Percentiles rank a stretch among this genome's conserved stretches.
Conservation (phyloP, 37 sponge, comb jelly and placozoan species). For the Cladorhizidae sp. region DNA sequence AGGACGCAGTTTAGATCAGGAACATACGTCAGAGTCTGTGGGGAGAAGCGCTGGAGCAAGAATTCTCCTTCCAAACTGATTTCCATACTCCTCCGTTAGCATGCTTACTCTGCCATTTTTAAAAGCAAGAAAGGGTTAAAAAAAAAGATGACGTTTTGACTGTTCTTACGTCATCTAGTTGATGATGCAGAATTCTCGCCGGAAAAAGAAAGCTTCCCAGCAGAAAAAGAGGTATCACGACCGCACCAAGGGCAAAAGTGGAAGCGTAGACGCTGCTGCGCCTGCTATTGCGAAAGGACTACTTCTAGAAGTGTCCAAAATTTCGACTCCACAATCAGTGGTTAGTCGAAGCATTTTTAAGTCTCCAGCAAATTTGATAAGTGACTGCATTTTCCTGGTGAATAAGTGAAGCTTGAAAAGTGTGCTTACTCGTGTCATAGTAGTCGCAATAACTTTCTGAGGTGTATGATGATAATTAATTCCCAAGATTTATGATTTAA, state of each 20-base stretch:
- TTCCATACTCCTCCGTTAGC: not conserved
- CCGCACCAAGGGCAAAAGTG: constrained; percentile 1
- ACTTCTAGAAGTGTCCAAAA: too few relatives aligned
- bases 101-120: not conserved
- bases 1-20: constrained; percentile 22
- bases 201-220: constrained; percentile 48
- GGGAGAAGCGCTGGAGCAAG: constrained; percentile 10
- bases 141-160: not conserved
- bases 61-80: constrained; percentile 1
- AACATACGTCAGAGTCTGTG: constrained; percentile 10
- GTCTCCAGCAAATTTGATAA: too few relatives aligned
- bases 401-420: too few relatives aligned
- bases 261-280: not conserved
- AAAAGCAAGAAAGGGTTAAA: not conserved
- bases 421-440: too few relatives aligned
- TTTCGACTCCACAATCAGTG: too few relatives aligned
- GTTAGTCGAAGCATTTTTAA: too few relatives aligned
- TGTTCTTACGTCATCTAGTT: not conserved
- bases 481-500: too few relatives aligned
- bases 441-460: too few relatives aligned
- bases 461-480: too few relatives aligned
- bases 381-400: too few relatives aligned
- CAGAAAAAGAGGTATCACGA: constrained; percentile 32
- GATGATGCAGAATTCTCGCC: constrained; percentile 20
- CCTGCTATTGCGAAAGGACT: too few relatives aligned